Evolutionary conservation across 35 echinoderm and acorn worm species (phyloP).

Genomic region (Ophiothrix spiculata): DNA sequence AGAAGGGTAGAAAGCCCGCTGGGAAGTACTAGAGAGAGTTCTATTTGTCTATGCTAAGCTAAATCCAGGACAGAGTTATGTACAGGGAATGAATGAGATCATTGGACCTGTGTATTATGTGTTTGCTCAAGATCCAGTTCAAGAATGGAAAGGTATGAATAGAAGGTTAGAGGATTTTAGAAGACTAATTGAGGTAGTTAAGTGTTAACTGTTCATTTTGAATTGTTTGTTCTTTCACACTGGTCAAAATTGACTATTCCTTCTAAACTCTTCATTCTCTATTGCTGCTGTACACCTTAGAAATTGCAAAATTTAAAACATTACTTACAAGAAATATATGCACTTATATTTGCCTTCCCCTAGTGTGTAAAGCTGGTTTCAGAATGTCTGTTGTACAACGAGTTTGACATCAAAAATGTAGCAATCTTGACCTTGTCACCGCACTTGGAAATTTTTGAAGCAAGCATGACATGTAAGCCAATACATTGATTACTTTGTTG

Average conservation of each 20-base stretch:
- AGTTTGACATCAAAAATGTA: no score
- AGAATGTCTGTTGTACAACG: no score
- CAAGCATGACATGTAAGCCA: no score
- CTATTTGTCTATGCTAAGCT: conserved; percentile 97
- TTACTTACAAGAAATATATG: no score
- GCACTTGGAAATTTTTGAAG: no score
- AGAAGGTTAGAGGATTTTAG: background rate
- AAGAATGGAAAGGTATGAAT: conserved; percentile 37
- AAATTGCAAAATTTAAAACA: no score
- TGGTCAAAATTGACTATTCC: background rate
- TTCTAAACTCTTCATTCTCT: no score
- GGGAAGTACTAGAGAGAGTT: conserved; percentile 94
- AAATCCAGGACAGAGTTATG: conserved; percentile 97
- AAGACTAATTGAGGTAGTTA: background rate
- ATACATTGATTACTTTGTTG: no score
- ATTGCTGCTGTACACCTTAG: no score
- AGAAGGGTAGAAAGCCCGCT: conserved; percentile 91
- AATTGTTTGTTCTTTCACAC: background rate
- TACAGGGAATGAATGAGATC: conserved; percentile 99
- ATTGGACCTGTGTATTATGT: conserved; percentile 98
- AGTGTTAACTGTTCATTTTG: background rate
- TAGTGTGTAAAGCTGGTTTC: no score
- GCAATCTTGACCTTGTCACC: no score
- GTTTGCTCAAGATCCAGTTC: conserved; percentile 72
- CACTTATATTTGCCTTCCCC: no score